These are phyloP conservation scores for Patella ulyssiponensis DNA, from an alignment of 2,888 invertebrate genomes.

Conservation along the genomic window DNA sequence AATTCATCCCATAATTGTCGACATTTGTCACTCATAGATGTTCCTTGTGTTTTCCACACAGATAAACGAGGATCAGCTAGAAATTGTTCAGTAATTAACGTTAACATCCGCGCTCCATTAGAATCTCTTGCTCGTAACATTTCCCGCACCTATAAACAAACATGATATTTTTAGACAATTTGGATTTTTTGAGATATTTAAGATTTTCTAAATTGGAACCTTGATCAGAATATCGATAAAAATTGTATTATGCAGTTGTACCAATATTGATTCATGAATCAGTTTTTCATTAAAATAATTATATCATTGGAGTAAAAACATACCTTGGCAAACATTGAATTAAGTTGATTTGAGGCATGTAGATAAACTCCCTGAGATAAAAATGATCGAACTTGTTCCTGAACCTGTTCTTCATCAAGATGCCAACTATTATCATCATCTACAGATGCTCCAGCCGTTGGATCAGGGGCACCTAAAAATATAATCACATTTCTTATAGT, in stretches of 20 bases:
- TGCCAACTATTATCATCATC: constrained; percentile 91
- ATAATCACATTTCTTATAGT: background rate
- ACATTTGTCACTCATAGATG: constrained; percentile 89
- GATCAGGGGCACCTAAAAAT: constrained; percentile 83
- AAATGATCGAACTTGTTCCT: constrained; percentile 87
- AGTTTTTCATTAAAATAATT: too few relatives aligned
- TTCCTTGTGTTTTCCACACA: constrained; percentile 86
- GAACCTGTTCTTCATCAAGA: constrained; percentile 88
- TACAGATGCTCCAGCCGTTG: constrained; percentile 87
- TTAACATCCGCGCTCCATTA: constrained; percentile 88
- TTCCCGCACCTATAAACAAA: constrained; percentile 80
- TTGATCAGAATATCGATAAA: too few relatives aligned
- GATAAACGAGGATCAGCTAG: constrained; percentile 85
- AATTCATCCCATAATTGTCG: constrained; percentile 89
- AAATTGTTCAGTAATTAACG: constrained; percentile 89
- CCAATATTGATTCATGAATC: too few relatives aligned
- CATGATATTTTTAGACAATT: background rate
- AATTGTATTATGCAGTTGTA: too few relatives aligned
- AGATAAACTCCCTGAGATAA: constrained; percentile 87
- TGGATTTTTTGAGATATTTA: too few relatives aligned
- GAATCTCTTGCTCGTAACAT: constrained; percentile 89
- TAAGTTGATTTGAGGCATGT: constrained; percentile 87
- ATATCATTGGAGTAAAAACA: constrained; percentile 7
- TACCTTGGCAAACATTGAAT: constrained; percentile 89
- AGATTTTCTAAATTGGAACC: too few relatives aligned